Conservation (phyloP, 2,113 vertebrate species). For the Pandion haliaetus region DNA sequence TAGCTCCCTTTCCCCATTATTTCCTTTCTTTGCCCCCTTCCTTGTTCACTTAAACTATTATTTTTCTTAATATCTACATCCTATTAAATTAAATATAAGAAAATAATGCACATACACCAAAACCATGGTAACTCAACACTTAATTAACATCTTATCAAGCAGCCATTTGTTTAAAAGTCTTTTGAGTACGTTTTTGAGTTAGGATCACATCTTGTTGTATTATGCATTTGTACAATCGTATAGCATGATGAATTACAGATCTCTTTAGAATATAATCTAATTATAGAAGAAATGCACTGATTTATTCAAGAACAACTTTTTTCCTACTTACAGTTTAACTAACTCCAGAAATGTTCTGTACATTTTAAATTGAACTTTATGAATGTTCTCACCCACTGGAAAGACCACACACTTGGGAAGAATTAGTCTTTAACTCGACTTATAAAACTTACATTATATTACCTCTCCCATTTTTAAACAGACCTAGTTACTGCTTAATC, state of each 20-base stretch:
- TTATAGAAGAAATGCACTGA: not conserved
- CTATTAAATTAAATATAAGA: not conserved
- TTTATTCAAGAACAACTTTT: not conserved
- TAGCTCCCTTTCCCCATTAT: not conserved
- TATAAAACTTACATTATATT: not conserved
- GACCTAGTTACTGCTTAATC: not conserved
- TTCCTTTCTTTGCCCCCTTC: not conserved
- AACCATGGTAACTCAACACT: not conserved
- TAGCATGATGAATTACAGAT: not conserved
- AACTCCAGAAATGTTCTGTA: constrained; percentile 7
- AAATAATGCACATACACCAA: not conserved
- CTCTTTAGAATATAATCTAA: not conserved
- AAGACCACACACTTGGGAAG: not conserved
- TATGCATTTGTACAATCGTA: not conserved
- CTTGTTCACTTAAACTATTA: not conserved
- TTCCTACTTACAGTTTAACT: not conserved
- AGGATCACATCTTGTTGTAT: not conserved
- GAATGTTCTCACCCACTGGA: not conserved
- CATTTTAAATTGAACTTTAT: not conserved
- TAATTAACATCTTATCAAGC: not conserved
- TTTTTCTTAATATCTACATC: not conserved
- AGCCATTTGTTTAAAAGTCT: not conserved
- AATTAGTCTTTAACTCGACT: not conserved
- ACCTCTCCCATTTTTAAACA: not conserved
- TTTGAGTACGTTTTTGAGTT: not conserved